Percentiles rank a stretch among this genome's conserved stretches.
These are phyloP conservation scores for Ictalurus punctatus DNA, from an alignment of 2,113 vertebrate genomes.

Conservation along the genomic window DNA sequence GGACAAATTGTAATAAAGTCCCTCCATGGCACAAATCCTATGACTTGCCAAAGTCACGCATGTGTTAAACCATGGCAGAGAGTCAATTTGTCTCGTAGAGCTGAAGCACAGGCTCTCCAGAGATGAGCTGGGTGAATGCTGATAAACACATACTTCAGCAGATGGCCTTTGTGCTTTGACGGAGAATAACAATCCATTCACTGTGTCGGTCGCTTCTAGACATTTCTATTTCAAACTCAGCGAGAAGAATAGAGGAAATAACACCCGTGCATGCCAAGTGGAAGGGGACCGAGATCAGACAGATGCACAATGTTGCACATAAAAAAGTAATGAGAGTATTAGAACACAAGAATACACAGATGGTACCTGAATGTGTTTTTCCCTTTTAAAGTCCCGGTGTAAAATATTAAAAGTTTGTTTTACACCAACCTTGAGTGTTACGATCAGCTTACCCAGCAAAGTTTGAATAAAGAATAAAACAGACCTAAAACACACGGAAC, in stretches of 20 bases:
- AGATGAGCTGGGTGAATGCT: conserved; percentile 33
- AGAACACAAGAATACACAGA: conserved; percentile 34
- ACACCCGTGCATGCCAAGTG: conserved; percentile 11
- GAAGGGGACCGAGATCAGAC: conserved; percentile 14
- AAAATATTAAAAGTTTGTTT: neutral
- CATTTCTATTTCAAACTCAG: conserved; percentile 24
- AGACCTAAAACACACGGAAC: neutral
- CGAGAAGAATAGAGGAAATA: neutral
- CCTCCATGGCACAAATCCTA: conserved; percentile 6
- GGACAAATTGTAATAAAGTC: neutral
- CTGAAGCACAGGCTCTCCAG: conserved; percentile 18
- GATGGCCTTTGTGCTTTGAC: conserved; percentile 36
- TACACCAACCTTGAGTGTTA: neutral
- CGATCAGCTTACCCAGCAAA: neutral
- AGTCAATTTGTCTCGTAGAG: conserved; percentile 5
- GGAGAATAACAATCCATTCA: conserved; percentile 18
- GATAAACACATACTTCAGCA: conserved; percentile 35
- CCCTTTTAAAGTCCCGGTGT: neutral
- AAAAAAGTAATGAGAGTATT: conserved; percentile 33
- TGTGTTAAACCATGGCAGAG: conserved; percentile 3
- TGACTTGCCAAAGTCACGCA: neutral
- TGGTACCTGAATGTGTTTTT: conserved; percentile 19
- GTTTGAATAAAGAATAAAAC: neutral
- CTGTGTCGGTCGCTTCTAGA: neutral
- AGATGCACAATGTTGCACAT: conserved; percentile 12